These are phyloP conservation scores for Eudasyphora cyanicolor DNA, from an alignment of 2,888 invertebrate genomes.

Conservation along the genomic window DNA sequence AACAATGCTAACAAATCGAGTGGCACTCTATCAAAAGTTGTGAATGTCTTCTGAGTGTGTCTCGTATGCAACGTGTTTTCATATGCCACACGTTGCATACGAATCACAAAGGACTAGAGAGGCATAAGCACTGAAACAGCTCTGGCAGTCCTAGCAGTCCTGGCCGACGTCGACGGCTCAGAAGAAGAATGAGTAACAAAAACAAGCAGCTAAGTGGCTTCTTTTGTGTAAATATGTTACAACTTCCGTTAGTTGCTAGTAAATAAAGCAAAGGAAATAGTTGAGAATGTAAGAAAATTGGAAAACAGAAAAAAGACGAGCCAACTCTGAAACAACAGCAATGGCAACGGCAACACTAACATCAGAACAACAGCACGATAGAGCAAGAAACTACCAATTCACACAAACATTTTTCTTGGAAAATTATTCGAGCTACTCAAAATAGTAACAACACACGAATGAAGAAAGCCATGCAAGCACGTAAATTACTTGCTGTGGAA, in stretches of 20 bases:
- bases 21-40: constrained; percentile 31
- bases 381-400: constrained; percentile 55
- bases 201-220: constrained; percentile 55
- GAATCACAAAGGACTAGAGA: background rate
- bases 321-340: constrained; percentile 27
- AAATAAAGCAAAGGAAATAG: constrained; percentile 63
- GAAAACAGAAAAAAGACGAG: constrained; percentile 28
- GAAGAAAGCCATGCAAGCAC: constrained; percentile 54
- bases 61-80: background rate
- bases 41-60: background rate
- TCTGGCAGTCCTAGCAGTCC: background rate
- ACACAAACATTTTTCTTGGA: constrained; percentile 57
- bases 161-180: constrained; percentile 4
- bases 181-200: background rate
- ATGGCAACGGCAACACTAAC: constrained; percentile 3
- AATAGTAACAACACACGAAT: constrained; percentile 70
- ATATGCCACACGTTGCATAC: constrained; percentile 17
- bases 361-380: background rate
- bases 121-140: background rate
- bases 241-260: constrained; percentile 64
- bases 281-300: constrained; percentile 63
- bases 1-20: constrained; percentile 22
- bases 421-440: constrained; percentile 74
- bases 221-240: constrained; percentile 65
- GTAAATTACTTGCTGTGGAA: constrained; percentile 48